These are phyloP conservation scores for Ectropis grisescens DNA, from an alignment of 1,140 invertebrate genomes.

Conservation along the genomic window DNA sequence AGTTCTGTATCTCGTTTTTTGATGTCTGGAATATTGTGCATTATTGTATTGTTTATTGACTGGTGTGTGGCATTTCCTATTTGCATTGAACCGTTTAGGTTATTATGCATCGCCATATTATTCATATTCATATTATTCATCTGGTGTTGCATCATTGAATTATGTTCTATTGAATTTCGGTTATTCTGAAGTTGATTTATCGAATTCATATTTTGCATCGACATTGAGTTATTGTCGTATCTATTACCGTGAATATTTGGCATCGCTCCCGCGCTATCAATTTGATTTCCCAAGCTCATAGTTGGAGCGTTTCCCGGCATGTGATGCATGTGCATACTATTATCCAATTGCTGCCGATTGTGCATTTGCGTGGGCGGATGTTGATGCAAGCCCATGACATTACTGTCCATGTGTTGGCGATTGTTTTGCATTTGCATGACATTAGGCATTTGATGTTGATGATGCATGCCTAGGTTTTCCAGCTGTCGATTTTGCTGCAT, in stretches of 20 bases:
- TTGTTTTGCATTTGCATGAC: conserved; percentile 60
- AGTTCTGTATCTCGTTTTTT: conserved; percentile 60
- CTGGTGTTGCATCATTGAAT: conserved; percentile 54
- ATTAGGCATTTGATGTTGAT: conserved; percentile 57
- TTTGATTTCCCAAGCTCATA: conserved; percentile 42
- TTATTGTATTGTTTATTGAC: conserved; percentile 42
- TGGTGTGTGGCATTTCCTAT: conserved; percentile 47
- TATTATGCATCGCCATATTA: conserved; percentile 53
- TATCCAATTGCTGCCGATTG: conserved; percentile 58
- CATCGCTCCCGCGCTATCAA: conserved; percentile 40
- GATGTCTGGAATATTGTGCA: conserved; percentile 62
- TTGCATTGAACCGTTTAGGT: conserved; percentile 43
- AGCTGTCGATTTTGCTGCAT: conserved; percentile 58
- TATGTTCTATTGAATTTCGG: conserved; percentile 47
- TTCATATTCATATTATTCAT: conserved; percentile 53
- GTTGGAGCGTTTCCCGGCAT: conserved; percentile 42
- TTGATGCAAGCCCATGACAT: conserved; percentile 55
- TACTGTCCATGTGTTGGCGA: conserved; percentile 44
- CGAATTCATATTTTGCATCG: conserved; percentile 49
- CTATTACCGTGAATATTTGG: conserved; percentile 43
- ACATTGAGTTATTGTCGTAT: conserved; percentile 51
- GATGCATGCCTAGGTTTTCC: conserved; percentile 45
- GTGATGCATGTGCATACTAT: conserved; percentile 59
- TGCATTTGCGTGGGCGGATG: conserved; percentile 57
- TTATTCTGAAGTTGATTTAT: conserved; percentile 59